Conservation (phyloP, 1,140 invertebrate species). For the Drosophila trapezifrons region DNA sequence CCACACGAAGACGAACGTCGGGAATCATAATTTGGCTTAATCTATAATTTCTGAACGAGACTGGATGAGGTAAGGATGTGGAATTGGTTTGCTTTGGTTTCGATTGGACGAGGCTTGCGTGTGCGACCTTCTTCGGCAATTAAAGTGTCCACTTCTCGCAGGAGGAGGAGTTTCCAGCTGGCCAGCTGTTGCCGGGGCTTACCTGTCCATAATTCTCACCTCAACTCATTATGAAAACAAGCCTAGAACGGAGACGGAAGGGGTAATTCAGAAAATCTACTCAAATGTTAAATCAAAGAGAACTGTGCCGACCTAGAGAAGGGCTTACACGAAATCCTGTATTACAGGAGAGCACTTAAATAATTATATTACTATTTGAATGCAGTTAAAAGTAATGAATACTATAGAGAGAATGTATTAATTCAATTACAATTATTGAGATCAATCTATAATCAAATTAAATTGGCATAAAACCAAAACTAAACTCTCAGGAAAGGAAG, state of each 20-base stretch:
- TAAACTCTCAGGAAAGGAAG: too few species aligned
- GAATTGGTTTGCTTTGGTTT: too few species aligned
- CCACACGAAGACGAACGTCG: conserved; percentile 32
- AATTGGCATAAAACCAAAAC: too few species aligned
- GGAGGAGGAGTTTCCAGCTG: conserved; percentile 8
- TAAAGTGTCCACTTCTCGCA: conserved; percentile 53
- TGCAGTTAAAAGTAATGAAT: too few species aligned
- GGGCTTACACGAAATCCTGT: too few species aligned
- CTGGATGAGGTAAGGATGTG: neutral
- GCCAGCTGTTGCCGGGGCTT: conserved; percentile 2
- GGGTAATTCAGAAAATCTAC: conserved; percentile 25
- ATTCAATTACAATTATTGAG: too few species aligned
- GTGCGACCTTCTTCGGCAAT: conserved; percentile 70
- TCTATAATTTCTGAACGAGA: conserved; percentile 41
- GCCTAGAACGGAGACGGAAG: neutral
- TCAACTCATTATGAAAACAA: conserved; percentile 66
- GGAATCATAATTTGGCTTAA: conserved; percentile 54
- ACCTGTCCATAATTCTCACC: conserved; percentile 50
- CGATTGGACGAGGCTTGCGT: conserved; percentile 27
- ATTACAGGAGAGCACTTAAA: too few species aligned
- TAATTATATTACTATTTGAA: too few species aligned
- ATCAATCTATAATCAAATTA: too few species aligned
- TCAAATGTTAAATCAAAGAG: conserved; percentile 76
- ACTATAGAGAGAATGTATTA: too few species aligned
- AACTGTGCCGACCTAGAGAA: conserved; percentile 53